Conservation (phyloP, 2,888 invertebrate species). For the Helobdella robusta region DNA sequence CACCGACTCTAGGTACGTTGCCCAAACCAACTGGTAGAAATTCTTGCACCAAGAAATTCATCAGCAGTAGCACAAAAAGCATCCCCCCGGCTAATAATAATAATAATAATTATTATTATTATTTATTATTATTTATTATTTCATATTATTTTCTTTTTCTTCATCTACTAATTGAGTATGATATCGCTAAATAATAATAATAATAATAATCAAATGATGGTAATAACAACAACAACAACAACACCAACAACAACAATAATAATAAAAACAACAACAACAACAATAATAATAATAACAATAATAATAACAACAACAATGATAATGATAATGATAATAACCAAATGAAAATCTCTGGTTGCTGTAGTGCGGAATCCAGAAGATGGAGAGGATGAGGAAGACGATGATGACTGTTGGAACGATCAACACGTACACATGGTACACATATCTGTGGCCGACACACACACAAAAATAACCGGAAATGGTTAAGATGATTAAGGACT, state of each 20-base stretch:
- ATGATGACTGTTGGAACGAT: conserved; percentile 28
- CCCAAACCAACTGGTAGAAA: conserved; percentile 4
- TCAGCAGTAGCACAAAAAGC: conserved; percentile 10
- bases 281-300: not conserved
- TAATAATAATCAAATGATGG: not conserved
- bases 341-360: conserved; percentile 29
- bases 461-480: too few relatives aligned
- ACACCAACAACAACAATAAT: not conserved
- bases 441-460: too few relatives aligned
- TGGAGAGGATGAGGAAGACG: conserved; percentile 25
- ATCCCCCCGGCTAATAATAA: not conserved
- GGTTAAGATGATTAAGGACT: too few relatives aligned
- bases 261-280: not conserved
- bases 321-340: conserved; percentile 11
- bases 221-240: not conserved
- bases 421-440: conserved; percentile 30
- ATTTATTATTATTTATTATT: too few relatives aligned
- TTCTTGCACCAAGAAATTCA: conserved; percentile 8
- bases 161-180: too few relatives aligned
- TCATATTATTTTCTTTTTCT: too few relatives aligned
- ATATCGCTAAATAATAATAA: not conserved
- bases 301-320: not conserved
- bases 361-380: conserved; percentile 30
- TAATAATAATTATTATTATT: not conserved
- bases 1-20: conserved; percentile 10